Conservation (phyloP, 2,113 vertebrate genomes). For the Erythrolamprus reginae region DNA sequence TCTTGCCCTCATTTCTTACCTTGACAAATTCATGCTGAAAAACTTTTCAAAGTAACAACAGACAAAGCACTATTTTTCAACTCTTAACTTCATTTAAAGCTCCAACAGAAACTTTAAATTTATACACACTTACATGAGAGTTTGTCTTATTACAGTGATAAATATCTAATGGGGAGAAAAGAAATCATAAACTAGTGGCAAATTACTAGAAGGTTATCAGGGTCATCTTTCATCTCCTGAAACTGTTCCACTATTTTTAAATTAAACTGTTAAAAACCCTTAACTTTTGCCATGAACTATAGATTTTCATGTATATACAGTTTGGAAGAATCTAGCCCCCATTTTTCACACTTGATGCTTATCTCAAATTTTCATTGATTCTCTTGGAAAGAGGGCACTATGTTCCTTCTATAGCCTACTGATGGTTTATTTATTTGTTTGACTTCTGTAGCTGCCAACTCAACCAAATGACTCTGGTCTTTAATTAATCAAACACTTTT, state of each 20-base stretch:
- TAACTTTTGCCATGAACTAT: background rate
- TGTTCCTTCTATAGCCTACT: background rate
- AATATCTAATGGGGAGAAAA: background rate
- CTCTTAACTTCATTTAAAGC: background rate
- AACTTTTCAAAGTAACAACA: background rate
- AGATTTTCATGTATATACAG: background rate
- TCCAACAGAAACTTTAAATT: background rate
- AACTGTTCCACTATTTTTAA: background rate
- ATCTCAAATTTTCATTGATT: constrained; percentile 32
- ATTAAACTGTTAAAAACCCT: background rate
- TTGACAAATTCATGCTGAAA: background rate
- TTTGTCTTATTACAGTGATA: background rate
- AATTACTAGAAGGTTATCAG: background rate
- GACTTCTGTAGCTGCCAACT: background rate
- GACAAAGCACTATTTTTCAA: background rate
- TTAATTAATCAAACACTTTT: background rate
- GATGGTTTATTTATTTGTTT: background rate
- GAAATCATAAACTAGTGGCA: background rate
- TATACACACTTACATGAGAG: background rate
- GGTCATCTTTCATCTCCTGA: background rate
- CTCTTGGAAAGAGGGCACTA: background rate
- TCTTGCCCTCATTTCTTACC: background rate
- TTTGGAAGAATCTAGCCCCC: background rate
- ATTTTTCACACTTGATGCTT: background rate
- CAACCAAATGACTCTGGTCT: background rate